A percentile compares a stretch with the other conserved stretches of the same genome.
These are phyloP conservation scores for Apamea crenata DNA, from an alignment of 2,888 invertebrate genomes.

Conservation along the genomic window DNA sequence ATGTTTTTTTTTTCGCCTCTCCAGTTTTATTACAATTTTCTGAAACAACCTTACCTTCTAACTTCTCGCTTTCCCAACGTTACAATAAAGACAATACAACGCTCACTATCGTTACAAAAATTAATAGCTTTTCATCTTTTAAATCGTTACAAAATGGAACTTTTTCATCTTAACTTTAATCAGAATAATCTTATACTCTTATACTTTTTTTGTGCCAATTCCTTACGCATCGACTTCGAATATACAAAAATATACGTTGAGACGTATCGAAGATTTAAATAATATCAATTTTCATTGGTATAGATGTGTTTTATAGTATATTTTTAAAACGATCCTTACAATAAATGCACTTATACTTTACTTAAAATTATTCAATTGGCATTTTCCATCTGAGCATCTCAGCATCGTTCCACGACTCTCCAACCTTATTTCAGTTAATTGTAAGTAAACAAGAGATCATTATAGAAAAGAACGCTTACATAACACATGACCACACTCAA, in stretches of 20 bases:
- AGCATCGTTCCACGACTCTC: conserved; percentile 71
- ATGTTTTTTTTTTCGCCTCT: conserved; percentile 83
- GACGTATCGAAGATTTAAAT: conserved; percentile 83
- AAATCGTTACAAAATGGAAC: conserved; percentile 86
- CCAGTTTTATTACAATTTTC: conserved; percentile 89
- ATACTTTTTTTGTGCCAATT: conserved; percentile 85
- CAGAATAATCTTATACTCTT: conserved; percentile 79
- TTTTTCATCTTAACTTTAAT: conserved; percentile 79
- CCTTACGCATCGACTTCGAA: conserved; percentile 86
- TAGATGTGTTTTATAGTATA: conserved; percentile 78
- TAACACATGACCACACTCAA: conserved; percentile 85
- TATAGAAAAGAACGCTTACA: conserved; percentile 77
- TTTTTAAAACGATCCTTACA: conserved; percentile 82
- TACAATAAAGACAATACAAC: conserved; percentile 89
- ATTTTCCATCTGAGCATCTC: conserved; percentile 86
- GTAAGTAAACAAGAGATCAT: conserved; percentile 89
- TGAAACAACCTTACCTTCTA: conserved; percentile 88
- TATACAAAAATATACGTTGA: conserved; percentile 89
- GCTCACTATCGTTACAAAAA: conserved; percentile 87
- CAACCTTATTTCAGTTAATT: conserved; percentile 86
- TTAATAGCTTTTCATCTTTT: conserved; percentile 83
- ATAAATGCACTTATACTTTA: conserved; percentile 83
- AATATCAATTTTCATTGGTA: conserved; percentile 84
- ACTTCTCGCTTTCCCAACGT: conserved; percentile 83
- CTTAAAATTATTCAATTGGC: conserved; percentile 86